Percentiles rank a stretch among this genome's conserved stretches.
These are phyloP conservation scores for Takifugu ocellatus DNA, from an alignment of 2,797 vertebrate genomes.

Conservation along the genomic window DNA sequence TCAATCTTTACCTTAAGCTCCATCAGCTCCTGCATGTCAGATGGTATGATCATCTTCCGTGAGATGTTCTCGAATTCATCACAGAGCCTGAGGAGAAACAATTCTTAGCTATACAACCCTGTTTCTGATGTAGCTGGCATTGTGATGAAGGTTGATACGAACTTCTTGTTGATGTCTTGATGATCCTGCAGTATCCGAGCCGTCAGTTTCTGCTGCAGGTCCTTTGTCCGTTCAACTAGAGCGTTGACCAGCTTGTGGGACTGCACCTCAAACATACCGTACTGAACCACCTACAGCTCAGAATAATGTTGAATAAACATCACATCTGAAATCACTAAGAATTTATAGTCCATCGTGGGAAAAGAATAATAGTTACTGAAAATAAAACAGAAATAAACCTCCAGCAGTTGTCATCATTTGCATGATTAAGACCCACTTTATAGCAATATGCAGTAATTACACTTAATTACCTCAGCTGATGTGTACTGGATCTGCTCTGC, in stretches of 20 bases:
- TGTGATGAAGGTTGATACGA: too few species aligned
- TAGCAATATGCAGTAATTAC: too few species aligned
- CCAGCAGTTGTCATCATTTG: too few species aligned
- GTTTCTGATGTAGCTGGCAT: too few species aligned
- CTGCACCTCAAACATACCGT: conserved; percentile 88
- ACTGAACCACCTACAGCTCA: conserved; percentile 69
- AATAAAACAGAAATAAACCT: too few species aligned
- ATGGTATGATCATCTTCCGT: conserved; percentile 80
- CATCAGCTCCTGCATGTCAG: conserved; percentile 83
- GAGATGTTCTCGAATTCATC: conserved; percentile 84
- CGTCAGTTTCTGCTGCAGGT: conserved; percentile 77
- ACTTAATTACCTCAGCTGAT: conserved; percentile 73
- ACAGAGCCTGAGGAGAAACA: conserved; percentile 75
- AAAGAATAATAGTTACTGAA: too few species aligned
- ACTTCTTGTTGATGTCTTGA: conserved; percentile 72
- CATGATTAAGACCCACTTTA: too few species aligned
- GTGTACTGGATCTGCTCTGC: conserved; percentile 80
- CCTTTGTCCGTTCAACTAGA: conserved; percentile 75
- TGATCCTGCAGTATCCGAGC: conserved; percentile 77
- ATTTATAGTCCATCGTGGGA: too few species aligned
- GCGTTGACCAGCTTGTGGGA: conserved; percentile 79
- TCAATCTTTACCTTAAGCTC: conserved; percentile 79
- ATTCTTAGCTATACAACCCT: too few species aligned
- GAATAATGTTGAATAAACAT: conserved; percentile 3
- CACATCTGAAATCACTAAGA: too few species aligned